phyloP scores from a whole-genome alignment of 1,140 invertebrate genomes.

The Meteorus sp. region DNA sequence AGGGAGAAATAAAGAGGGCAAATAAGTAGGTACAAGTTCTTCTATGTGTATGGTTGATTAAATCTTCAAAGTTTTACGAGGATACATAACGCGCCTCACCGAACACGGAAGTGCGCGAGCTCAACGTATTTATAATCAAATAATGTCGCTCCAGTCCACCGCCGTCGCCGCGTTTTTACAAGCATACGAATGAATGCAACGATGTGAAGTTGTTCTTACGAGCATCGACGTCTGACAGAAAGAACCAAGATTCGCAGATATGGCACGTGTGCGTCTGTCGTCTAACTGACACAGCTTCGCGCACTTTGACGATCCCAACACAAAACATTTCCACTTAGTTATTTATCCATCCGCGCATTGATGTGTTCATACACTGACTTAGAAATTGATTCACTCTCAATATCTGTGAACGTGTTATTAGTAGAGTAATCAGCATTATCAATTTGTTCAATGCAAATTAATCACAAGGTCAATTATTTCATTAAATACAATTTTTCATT shows the following conservation, averaged over 20 bases:
- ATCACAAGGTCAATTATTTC: too few relatives aligned
- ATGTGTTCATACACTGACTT: too few relatives aligned
- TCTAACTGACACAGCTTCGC: not conserved
- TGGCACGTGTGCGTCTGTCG: not conserved
- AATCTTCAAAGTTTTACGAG: too few relatives aligned
- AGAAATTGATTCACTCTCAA: too few relatives aligned
- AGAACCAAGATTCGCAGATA: not conserved
- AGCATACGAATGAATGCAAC: not conserved
- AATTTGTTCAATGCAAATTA: too few relatives aligned
- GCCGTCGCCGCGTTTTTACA: constrained; percentile 25
- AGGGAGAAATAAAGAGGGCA: not conserved
- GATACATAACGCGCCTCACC: too few relatives aligned
- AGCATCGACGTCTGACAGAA: not conserved
- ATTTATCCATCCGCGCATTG: too few relatives aligned
- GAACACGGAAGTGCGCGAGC: not conserved
- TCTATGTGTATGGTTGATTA: constrained; percentile 21
- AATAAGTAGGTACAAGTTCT: not conserved
- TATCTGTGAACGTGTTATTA: too few relatives aligned
- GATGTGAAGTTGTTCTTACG: not conserved
- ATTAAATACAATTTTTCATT: too few relatives aligned
- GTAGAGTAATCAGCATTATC: too few relatives aligned
- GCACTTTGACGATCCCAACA: too few relatives aligned
- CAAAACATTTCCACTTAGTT: too few relatives aligned
- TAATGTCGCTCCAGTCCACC: constrained; percentile 23
- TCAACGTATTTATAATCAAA: constrained; percentile 32